Conservation (phyloP, 2,888 invertebrate genomes). For the Ectobius pallidus region DNA sequence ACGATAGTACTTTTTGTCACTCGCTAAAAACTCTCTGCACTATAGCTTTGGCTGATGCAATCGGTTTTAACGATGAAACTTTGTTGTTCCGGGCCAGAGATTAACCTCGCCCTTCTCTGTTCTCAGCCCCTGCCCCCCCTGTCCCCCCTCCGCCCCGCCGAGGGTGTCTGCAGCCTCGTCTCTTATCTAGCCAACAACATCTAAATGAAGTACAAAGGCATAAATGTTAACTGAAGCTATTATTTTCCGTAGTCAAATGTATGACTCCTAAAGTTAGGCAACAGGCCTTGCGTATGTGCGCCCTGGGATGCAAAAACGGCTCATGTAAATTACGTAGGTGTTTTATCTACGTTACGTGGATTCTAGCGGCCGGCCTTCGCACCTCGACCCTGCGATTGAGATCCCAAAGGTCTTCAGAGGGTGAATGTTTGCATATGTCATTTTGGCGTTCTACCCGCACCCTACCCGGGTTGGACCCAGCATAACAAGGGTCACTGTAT, state of each 20-base stretch:
- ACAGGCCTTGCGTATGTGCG: constrained; percentile 19
- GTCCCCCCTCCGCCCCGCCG: background rate
- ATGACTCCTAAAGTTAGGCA: constrained; percentile 23
- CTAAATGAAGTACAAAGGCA: constrained; percentile 47
- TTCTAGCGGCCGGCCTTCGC: too few relatives aligned
- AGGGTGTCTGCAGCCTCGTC: constrained; percentile 10
- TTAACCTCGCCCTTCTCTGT: constrained; percentile 39
- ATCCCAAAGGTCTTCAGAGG: too few relatives aligned
- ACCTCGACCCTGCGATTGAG: too few relatives aligned
- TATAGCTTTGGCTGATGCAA: constrained; percentile 8
- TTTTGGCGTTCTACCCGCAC: too few relatives aligned
- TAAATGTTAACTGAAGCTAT: constrained; percentile 45
- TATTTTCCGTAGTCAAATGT: constrained; percentile 36
- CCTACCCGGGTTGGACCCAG: too few relatives aligned
- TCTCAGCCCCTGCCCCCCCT: background rate
- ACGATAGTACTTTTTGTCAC: constrained; percentile 5
- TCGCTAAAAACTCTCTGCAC: background rate
- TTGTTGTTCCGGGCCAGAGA: constrained; percentile 43
- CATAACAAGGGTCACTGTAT: too few relatives aligned
- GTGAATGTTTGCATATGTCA: too few relatives aligned
- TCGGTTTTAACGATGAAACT: constrained; percentile 43
- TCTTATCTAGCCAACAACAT: constrained; percentile 41
- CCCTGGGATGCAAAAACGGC: too few relatives aligned
- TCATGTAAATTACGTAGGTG: too few relatives aligned
- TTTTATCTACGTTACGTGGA: too few relatives aligned